These are phyloP conservation scores for Eucriotettix oculatus DNA, from an alignment of 2,888 invertebrate genomes.

Conservation along the genomic window DNA sequence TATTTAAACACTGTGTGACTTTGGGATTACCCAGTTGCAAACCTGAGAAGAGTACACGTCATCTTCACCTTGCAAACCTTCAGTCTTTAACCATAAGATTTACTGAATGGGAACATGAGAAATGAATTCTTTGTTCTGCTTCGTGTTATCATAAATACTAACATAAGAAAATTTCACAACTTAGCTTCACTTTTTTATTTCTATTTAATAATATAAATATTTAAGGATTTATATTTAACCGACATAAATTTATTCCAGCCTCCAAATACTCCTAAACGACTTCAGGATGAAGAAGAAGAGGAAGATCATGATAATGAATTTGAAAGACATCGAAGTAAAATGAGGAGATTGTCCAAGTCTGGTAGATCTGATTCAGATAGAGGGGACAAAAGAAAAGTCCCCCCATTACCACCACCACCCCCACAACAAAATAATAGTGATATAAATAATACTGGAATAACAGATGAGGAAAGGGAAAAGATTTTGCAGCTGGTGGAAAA, in stretches of 20 bases:
- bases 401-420: background rate
- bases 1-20: too few relatives aligned
- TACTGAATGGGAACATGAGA: too few relatives aligned
- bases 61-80: too few relatives aligned
- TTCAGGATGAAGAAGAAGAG: slow-evolving; percentile 30
- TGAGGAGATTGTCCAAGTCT: slow-evolving; percentile 13
- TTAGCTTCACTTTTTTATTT: too few relatives aligned
- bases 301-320: slow-evolving; percentile 41
- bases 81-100: too few relatives aligned
- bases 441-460: slow-evolving; percentile 18
- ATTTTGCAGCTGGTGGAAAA: slow-evolving; percentile 68
- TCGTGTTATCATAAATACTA: too few relatives aligned
- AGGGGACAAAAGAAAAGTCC: background rate
- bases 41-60: too few relatives aligned
- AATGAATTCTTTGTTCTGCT: too few relatives aligned
- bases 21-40: too few relatives aligned
- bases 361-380: slow-evolving; percentile 1
- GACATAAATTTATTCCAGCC: slow-evolving; percentile 34
- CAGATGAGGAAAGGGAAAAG: slow-evolving; percentile 55
- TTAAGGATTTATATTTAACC: too few relatives aligned
- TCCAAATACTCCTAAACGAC: slow-evolving; percentile 65
- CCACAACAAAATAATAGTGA: slow-evolving; percentile 11
- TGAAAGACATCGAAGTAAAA: slow-evolving; percentile 21
- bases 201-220: too few relatives aligned
- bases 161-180: too few relatives aligned